phyloP scores from a whole-genome alignment of 2,113 vertebrate species.

The Irena cyanogastra region DNA sequence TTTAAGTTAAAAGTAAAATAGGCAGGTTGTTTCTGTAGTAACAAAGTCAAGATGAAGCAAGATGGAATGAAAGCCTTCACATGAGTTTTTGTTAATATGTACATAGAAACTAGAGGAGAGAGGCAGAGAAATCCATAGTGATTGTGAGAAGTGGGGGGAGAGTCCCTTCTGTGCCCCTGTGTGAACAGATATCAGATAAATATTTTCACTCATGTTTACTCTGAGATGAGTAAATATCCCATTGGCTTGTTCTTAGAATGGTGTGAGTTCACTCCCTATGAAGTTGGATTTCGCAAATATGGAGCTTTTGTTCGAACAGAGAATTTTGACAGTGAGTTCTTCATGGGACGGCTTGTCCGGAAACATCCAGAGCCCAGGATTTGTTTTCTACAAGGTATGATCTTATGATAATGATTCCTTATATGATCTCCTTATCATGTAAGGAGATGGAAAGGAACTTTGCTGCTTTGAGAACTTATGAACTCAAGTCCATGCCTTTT shows the following conservation, averaged over 20 bases:
- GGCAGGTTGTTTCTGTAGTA: background rate
- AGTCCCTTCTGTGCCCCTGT: background rate
- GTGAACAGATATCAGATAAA: background rate
- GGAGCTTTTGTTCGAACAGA: slow-evolving; percentile 69
- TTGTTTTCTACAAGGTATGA: slow-evolving; percentile 67
- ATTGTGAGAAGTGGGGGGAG: background rate
- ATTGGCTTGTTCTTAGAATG: slow-evolving; percentile 59
- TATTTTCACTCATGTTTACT: background rate
- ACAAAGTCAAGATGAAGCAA: background rate
- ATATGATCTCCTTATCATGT: too few species aligned
- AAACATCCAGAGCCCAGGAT: slow-evolving; percentile 67
- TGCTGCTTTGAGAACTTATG: background rate
- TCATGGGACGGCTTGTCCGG: slow-evolving; percentile 67
- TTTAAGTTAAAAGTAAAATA: background rate
- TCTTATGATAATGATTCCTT: background rate
- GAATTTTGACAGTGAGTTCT: slow-evolving; percentile 72
- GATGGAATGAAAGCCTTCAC: background rate
- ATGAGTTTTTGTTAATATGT: background rate
- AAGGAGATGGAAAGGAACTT: background rate
- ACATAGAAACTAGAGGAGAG: background rate
- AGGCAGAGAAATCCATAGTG: background rate
- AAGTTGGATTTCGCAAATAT: slow-evolving; percentile 70
- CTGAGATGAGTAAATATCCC: background rate
- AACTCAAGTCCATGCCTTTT: background rate
- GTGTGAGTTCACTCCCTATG: slow-evolving; percentile 73